Evolutionary conservation across 2,113 vertebrate genomes (phyloP), one percentile per base, ranked within the genome.

Genomic region (Axis porcinus): DNA sequence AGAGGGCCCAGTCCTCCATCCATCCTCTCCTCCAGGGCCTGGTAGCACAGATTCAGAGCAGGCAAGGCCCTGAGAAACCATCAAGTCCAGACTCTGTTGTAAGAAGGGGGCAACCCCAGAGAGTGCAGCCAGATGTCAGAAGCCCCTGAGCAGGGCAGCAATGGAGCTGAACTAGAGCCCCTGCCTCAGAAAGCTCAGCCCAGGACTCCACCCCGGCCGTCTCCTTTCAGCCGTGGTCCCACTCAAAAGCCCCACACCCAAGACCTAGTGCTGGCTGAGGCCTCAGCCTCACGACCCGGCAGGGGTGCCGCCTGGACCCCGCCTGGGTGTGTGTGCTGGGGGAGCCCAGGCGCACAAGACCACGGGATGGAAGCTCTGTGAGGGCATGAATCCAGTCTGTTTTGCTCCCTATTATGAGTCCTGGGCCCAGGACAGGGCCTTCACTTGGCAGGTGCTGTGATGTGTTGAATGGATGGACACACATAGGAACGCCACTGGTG

Each of bases 41-140:
- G 76, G 15, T 3, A 28, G 30, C 81, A 84, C 7, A 60, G 58
- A 47, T 9, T 78, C 58, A 55, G 58, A 47, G 28, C 50, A 86
- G 52, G 45, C 79, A 74, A 40, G 52, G 57, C 47, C 27, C 8
- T 33, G 25, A 93, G 70, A 97, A 95, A 47, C 60, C 57, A 83
- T 45, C 1, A 1, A 62, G 33, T 70, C 67, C 28, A 54, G 60
- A 43, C 36, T 62, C 79, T 70, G 30, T 89, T 47, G 81, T 4
- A 82, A 76, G 89, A 87, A 82, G 19, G 5, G 78, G 45, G 36
- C 58, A 94, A 86, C 45, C 33, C 9, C 15, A 21, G 67, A 84
- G 27, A 21, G 55, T n/a, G 21, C 64, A 30, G 10, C 57, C 58
- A 81, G 58, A 23, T 33, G 15, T 27, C 70, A 60, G 36, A 54